Base-by-base conservation (phyloP, 2,113 vertebrate species). In the Setophaga petechia region DNA sequence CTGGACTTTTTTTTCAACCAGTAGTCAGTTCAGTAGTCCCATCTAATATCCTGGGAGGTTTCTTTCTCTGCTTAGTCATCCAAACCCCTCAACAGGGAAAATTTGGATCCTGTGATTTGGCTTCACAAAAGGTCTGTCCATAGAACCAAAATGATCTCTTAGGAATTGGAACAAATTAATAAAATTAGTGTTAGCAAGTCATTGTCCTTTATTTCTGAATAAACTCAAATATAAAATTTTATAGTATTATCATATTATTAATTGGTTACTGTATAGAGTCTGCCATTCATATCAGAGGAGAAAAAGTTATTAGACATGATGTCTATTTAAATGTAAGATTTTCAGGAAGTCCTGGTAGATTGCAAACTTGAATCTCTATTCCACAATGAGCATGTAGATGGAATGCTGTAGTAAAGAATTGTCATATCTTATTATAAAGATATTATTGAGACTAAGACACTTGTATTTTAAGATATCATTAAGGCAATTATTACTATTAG, bases 61-160 rank as follows among this genome's bases (percentile, higher is more conserved):
- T 49, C 4, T 23, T 90, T 67, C 18, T 41, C 33, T 22, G 2
- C 24, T 83, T 49, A 39, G 25, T 35, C 22, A 49, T 57, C 46
- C 18, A 66, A 87, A 73, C 7, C 5, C 31, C 79, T 61, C 44
- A 80, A 43, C 3, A 24, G 8, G 10, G 17, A 68, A 73, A 83
- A 28, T 35, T 55, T 39, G 37, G 18, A 19, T 37, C 82, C 11
- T 27, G 24, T 76, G n/a, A 33, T 12, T 55, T 19, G 61, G 11
- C 22, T 86, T 63, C n/a, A 55, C 22, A 54, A 67, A 79, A 63
- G 4, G n/a, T 59, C 54, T 59, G 46, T 59, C n/a, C 24, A 72
- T 18, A 20, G 8, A 73, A 8, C 3, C 37, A 73, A 72, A 68
- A 76, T 0, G 0, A 39, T 43, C 8, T 16, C 43, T 75, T 59